Evolutionary conservation across 2,797 vertebrate genomes (phyloP).

Genomic region (Etheostoma perlongum): DNA sequence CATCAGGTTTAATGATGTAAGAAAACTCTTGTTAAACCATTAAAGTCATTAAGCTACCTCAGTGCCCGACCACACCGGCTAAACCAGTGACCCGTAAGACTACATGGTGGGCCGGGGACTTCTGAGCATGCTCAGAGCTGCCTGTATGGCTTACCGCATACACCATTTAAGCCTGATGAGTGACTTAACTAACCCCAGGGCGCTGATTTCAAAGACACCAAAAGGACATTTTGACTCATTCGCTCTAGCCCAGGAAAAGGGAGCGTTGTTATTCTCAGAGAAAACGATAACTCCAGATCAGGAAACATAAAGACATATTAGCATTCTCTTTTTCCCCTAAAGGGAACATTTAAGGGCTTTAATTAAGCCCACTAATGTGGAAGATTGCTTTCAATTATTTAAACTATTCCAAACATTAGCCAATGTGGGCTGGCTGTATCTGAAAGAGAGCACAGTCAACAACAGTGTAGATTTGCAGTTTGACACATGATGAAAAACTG

Average conservation of each 20-base stretch:
- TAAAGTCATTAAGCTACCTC: constrained; percentile 43
- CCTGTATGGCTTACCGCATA: constrained; percentile 38
- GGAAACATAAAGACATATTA: constrained; percentile 45
- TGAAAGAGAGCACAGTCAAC: constrained; percentile 6
- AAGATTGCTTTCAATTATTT: constrained; percentile 44
- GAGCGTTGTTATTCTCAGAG: constrained; percentile 50
- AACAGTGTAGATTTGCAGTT: constrained; percentile 7
- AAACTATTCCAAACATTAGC: constrained; percentile 25
- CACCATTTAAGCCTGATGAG: constrained; percentile 64
- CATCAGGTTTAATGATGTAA: constrained; percentile 25
- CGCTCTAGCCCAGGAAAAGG: constrained; percentile 54
- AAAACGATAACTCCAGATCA: constrained; percentile 42
- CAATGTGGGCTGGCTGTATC: constrained; percentile 12
- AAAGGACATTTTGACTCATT: constrained; percentile 88
- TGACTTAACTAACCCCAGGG: constrained; percentile 58
- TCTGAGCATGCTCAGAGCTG: constrained; percentile 61
- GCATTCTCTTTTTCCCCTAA: constrained; percentile 35
- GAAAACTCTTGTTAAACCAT: constrained; percentile 24
- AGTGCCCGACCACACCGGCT: constrained; percentile 31
- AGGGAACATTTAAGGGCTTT: constrained; percentile 37
- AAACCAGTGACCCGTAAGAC: constrained; percentile 58
- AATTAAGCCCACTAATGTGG: constrained; percentile 37
- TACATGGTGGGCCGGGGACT: constrained; percentile 31
- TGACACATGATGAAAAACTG: constrained; percentile 13
- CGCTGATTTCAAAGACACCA: constrained; percentile 72